These are phyloP conservation scores for Astyanax mexicanus DNA, from an alignment of 2,797 vertebrate species.

Conservation along the genomic window DNA sequence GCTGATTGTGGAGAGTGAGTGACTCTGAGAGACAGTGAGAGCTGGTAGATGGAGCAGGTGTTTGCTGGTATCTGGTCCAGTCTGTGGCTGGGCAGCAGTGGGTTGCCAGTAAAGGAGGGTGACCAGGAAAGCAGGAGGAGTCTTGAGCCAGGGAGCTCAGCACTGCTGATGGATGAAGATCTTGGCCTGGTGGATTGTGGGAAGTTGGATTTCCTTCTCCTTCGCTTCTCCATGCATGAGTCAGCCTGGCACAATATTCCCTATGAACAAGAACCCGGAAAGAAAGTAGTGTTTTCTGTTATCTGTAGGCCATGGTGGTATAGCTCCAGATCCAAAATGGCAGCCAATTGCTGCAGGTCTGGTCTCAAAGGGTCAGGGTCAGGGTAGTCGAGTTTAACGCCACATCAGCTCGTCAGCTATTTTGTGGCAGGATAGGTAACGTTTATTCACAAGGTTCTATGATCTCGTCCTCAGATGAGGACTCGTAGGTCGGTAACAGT, in stretches of 20 bases:
- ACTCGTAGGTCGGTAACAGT: no score
- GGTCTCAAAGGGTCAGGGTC: no score
- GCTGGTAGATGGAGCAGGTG: slow-evolving; percentile 66
- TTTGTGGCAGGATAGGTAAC: no score
- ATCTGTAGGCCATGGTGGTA: neutral
- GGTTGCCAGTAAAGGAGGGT: slow-evolving; percentile 59
- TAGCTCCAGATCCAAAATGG: no score
- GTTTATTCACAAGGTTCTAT: no score
- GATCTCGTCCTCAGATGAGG: no score
- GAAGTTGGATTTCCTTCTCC: slow-evolving; percentile 19
- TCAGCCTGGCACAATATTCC: neutral
- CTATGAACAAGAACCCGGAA: neutral
- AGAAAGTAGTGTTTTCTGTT: no score
- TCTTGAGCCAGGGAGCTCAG: slow-evolving; percentile 61
- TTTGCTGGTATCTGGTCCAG: slow-evolving; percentile 65
- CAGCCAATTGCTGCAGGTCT: no score
- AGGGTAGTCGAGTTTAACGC: no score
- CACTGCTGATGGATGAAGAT: slow-evolving; percentile 42
- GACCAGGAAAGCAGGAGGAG: slow-evolving; percentile 64
- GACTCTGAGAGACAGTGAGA: slow-evolving; percentile 60
- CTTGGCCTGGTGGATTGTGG: slow-evolving; percentile 35
- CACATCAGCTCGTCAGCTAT: no score
- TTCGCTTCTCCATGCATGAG: slow-evolving; percentile 26
- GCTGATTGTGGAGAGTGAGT: slow-evolving; percentile 18
- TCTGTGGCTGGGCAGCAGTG: slow-evolving; percentile 39